Conservation (phyloP, 2,113 vertebrate genomes). For the Rissa tridactyla region DNA sequence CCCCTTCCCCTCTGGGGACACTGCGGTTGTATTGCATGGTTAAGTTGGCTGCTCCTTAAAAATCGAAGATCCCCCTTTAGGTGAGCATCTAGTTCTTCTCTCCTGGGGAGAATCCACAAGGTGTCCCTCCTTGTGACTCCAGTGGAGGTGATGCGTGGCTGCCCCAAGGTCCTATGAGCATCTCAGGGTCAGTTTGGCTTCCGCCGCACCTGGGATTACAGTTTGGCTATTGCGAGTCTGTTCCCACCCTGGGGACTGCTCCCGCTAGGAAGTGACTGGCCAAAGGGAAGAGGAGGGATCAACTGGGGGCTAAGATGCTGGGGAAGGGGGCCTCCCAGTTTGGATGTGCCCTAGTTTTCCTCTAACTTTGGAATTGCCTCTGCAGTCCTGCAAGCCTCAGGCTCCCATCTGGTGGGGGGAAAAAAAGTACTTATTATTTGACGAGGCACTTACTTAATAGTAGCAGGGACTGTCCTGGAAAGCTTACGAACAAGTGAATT, state of each 20-base stretch:
- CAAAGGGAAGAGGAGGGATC: neutral
- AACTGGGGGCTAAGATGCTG: neutral
- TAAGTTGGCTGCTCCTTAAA: neutral
- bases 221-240: accelerated
- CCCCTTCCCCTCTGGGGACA: neutral
- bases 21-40: neutral
- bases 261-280: neutral
- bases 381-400: neutral
- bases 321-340: neutral
- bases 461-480: neutral
- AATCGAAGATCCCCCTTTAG: neutral
- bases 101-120: neutral
- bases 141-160: neutral
- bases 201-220: neutral
- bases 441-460: neutral
- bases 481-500: neutral
- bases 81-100: neutral
- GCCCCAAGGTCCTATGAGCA: neutral
- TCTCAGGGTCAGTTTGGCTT: neutral
- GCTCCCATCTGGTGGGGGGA: neutral
- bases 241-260: neutral
- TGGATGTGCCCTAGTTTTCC: neutral
- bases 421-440: neutral
- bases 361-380: neutral
- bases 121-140: neutral